Evolutionary conservation across 2,888 invertebrate species (phyloP), one percentile per base, ranked within the genome.

Genomic region (Elysia crispata): DNA sequence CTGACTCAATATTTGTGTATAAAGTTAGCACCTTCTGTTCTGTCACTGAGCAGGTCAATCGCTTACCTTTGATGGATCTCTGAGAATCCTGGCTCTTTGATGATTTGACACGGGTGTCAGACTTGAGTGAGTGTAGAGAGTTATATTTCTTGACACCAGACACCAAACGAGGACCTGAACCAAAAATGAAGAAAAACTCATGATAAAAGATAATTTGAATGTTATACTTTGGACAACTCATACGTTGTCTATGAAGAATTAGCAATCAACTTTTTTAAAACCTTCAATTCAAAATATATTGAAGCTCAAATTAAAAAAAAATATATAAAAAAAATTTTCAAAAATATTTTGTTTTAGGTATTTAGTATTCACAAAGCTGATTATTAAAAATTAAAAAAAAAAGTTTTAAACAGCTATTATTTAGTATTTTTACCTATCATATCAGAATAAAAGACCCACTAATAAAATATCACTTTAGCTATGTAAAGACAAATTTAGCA

Each of bases 11-110:
- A n/a, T n/a, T n/a, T n/a, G n/a, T n/a, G n/a, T n/a, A n/a, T n/a
- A n/a, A n/a, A n/a, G 41, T 41, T 41, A 41, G 3, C 11, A 11
- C 41, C 41, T 41, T 41, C 41, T 11, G 3, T 41, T 6, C 41
- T 41, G 41, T 3, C 41, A 41, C 41, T 41, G 5, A 41, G 3
- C 41, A 11, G 41, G 11, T 41, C 11, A 41, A 11, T 41, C 11
- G 41, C 66, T 72, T 49, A 89, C 89, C 89, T 89, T 86, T 89
- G n/a, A 88, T 78, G 72, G 89, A 89, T 70, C 81, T 86, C 49
- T 83, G 85, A 0, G 88, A 89, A 28, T 85, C 83, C 8, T 81
- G 82, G 80, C 88, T 88, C 83, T 86, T 86, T 25, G 89, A 86
- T 1, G 87, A 87, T 62, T 83, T 86, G 11, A 85, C 80, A 13